Percentiles rank a stretch among this genome's conserved stretches.
These are phyloP conservation scores for Epicauta chinensis DNA, from an alignment of 1,140 invertebrate genomes.

Conservation along the genomic window DNA sequence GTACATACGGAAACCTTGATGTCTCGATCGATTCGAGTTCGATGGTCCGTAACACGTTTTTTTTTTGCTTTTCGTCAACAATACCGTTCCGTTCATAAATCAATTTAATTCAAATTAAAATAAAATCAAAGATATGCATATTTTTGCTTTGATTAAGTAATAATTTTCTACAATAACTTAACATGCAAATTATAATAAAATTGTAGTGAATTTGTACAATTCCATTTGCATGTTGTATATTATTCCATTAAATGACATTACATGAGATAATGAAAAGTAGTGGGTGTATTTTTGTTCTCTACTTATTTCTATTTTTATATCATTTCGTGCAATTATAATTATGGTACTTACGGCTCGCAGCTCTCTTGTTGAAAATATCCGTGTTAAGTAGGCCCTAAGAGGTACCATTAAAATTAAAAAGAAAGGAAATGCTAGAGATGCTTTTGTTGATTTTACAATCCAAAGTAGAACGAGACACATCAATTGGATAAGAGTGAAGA, in stretches of 20 bases:
- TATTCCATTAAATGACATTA: neutral
- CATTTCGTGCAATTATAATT: no score
- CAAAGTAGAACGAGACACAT: conserved; percentile 71
- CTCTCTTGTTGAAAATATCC: conserved; percentile 73
- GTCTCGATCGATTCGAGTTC: neutral
- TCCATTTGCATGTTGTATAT: neutral
- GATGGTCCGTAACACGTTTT: conserved; percentile 5
- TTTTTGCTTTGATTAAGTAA: no score
- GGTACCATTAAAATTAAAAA: conserved; percentile 88
- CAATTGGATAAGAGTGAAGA: conserved; percentile 82
- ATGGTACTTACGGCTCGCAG: conserved; percentile 64
- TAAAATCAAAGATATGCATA: no score
- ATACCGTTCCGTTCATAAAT: no score
- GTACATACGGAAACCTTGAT: no score
- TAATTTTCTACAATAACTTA: no score
- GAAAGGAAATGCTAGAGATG: conserved; percentile 86
- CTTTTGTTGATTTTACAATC: conserved; percentile 80
- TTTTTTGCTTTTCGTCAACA: no score
- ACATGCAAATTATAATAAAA: no score
- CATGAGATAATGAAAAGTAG: conserved; percentile 2
- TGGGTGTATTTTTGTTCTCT: no score
- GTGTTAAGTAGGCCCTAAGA: conserved; percentile 64
- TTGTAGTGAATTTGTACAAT: no score
- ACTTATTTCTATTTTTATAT: no score
- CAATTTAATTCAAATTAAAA: no score